A percentile compares a stretch with the other conserved stretches of the same genome.
Evolutionary conservation across 2,113 vertebrate species (phyloP).

Genomic region (Corydoras maculifer): DNA sequence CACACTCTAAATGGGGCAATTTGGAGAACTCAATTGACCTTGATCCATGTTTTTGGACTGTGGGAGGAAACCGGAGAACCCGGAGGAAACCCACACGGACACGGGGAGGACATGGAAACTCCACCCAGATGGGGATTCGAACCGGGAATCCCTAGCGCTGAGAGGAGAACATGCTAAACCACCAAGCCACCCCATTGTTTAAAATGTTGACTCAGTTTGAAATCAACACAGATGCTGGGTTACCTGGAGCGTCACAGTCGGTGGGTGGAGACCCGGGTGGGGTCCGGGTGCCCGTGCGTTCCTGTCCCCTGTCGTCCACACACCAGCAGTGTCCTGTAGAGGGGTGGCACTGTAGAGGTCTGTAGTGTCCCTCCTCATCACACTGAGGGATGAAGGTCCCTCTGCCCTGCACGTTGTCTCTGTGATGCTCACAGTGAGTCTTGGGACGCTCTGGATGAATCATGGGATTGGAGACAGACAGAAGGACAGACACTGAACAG

Average conservation of each 20-base stretch:
- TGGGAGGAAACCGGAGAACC: no score
- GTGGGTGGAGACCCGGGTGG: slow-evolving; percentile 45
- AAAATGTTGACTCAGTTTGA: no score
- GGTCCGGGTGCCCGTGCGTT: slow-evolving; percentile 58
- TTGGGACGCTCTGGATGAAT: slow-evolving; percentile 7
- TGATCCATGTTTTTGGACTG: no score
- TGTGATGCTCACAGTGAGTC: slow-evolving; percentile 60
- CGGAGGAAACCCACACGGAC: no score
- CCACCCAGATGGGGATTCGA: no score
- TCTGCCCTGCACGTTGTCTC: slow-evolving; percentile 28
- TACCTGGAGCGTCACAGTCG: slow-evolving; percentile 60
- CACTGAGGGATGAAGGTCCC: slow-evolving; percentile 67
- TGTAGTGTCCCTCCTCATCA: slow-evolving; percentile 63
- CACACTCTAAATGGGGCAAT: no score
- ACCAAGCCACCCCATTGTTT: no score
- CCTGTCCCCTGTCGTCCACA: slow-evolving; percentile 55
- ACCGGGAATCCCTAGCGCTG: no score
- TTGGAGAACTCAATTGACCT: no score
- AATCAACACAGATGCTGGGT: background rate
- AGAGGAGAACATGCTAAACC: no score
- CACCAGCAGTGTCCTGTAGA: slow-evolving; percentile 71
- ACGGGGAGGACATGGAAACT: no score
- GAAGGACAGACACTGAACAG: no score
- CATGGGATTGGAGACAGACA: background rate
- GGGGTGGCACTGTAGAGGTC: slow-evolving; percentile 66